A percentile compares a stretch with the other conserved stretches of the same genome.
These are phyloP conservation scores for Eira barbara DNA, from an alignment of 2,113 vertebrate genomes.

Conservation along the genomic window DNA sequence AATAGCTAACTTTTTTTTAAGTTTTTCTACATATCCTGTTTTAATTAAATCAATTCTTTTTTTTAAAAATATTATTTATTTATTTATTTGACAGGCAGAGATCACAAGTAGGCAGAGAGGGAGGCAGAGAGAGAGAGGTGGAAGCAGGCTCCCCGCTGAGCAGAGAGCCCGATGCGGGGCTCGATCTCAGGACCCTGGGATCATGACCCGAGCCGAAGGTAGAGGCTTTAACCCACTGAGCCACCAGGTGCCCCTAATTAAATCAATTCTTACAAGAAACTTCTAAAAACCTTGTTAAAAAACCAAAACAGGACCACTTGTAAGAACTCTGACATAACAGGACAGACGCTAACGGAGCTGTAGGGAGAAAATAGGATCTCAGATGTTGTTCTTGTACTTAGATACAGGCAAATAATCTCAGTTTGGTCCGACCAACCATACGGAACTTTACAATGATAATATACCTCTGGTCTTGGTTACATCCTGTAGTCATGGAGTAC, in stretches of 20 bases:
- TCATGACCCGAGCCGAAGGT: too few species aligned
- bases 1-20: not conserved
- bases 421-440: not conserved
- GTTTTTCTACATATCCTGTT: not conserved
- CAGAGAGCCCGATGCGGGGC: too few species aligned
- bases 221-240: too few species aligned
- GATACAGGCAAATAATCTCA: not conserved
- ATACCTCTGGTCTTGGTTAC: not conserved
- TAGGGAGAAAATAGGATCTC: not conserved
- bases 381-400: not conserved
- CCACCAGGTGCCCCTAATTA: not conserved
- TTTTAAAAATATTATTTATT: too few species aligned
- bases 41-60: conserved; percentile 3
- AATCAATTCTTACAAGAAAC: not conserved
- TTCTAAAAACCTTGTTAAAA: not conserved
- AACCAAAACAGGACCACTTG: not conserved
- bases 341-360: not conserved
- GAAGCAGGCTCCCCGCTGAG: too few species aligned
- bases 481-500: not conserved
- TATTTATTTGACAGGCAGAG: too few species aligned
- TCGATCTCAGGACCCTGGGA: too few species aligned
- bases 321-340: not conserved
- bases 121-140: too few species aligned
- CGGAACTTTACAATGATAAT: not conserved
- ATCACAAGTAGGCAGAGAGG: too few species aligned